Evolutionary conservation across 1,140 invertebrate species (phyloP).

Genomic region (Drosophila varians): DNA sequence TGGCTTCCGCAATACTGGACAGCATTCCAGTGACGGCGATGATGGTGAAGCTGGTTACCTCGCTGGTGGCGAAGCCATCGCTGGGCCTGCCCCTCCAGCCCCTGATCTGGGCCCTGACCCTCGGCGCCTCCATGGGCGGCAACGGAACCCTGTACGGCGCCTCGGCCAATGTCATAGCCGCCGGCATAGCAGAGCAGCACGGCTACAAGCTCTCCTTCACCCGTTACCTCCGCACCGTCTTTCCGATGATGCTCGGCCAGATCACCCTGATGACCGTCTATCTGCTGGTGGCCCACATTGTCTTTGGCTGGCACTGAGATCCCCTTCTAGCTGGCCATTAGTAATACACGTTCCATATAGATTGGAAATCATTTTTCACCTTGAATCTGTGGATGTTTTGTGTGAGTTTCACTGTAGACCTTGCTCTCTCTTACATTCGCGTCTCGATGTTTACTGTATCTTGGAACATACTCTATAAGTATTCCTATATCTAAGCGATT

Average conservation of each 20-base stretch:
- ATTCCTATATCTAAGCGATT: slow-evolving; percentile 20
- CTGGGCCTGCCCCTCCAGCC: slow-evolving; percentile 88
- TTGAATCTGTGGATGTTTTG: slow-evolving; percentile 4
- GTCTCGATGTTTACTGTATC: slow-evolving; percentile 22
- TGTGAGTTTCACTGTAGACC: slow-evolving; percentile 2
- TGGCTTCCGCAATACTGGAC: slow-evolving; percentile 92
- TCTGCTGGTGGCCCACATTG: slow-evolving; percentile 88
- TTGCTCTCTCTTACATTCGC: slow-evolving; percentile 21
- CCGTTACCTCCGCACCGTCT: slow-evolving; percentile 86
- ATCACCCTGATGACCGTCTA: slow-evolving; percentile 87
- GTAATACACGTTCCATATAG: slow-evolving; percentile 4
- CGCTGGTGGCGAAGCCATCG: slow-evolving; percentile 86
- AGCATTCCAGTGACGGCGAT: slow-evolving; percentile 93
- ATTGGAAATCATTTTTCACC: slow-evolving; percentile 5
- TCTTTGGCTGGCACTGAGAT: slow-evolving; percentile 86
- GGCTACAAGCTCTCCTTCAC: slow-evolving; percentile 90
- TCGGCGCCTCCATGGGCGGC: slow-evolving; percentile 91
- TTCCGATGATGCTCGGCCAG: slow-evolving; percentile 90
- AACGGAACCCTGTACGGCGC: slow-evolving; percentile 93
- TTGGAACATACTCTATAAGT: background rate
- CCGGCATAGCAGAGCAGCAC: slow-evolving; percentile 92
- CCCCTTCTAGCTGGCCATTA: background rate
- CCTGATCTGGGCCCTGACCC: slow-evolving; percentile 89
- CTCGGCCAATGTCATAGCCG: slow-evolving; percentile 92
- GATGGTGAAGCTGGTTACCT: slow-evolving; percentile 90